Evolutionary conservation across 2,797 vertebrate species (phyloP).

Genomic region (Microcaecilia unicolor): DNA sequence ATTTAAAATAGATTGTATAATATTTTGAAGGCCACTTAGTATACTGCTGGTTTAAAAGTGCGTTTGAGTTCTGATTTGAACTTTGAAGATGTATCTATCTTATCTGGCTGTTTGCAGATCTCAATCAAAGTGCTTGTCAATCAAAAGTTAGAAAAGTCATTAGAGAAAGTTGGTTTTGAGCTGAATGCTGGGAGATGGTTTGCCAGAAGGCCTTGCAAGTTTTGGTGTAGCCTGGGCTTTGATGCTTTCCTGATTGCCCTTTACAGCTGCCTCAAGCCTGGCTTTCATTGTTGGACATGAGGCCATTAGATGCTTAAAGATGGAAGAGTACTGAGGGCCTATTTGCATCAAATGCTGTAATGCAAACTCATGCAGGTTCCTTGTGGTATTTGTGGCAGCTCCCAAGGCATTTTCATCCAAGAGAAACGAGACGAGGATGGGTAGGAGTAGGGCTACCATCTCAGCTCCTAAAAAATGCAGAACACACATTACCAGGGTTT

Average conservation of each 20-base stretch:
- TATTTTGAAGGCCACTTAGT: no score
- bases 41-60: no score
- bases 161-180: constrained; percentile 75
- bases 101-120: constrained; percentile 10
- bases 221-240: constrained; percentile 53
- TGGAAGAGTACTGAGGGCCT: constrained; percentile 66
- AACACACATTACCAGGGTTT: no score
- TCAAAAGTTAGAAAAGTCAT: constrained; percentile 9
- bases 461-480: no score
- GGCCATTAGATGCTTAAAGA: constrained; percentile 75
- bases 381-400: constrained; percentile 59
- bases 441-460: constrained; percentile 68
- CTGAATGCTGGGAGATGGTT: constrained; percentile 74
- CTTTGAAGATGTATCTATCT: no score
- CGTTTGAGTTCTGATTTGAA: no score
- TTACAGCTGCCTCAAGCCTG: constrained; percentile 78
- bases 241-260: constrained; percentile 75
- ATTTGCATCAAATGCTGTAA: constrained; percentile 80
- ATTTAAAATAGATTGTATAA: no score
- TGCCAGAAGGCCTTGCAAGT: constrained; percentile 43
- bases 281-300: constrained; percentile 74
- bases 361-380: constrained; percentile 74
- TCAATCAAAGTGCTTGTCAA: constrained; percentile 20
- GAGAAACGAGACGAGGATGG: constrained; percentile 82
- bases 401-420: constrained; percentile 78